Evolutionary conservation across 1,140 invertebrate genomes (phyloP).

Genomic region (Ceratosolen solmsi): DNA sequence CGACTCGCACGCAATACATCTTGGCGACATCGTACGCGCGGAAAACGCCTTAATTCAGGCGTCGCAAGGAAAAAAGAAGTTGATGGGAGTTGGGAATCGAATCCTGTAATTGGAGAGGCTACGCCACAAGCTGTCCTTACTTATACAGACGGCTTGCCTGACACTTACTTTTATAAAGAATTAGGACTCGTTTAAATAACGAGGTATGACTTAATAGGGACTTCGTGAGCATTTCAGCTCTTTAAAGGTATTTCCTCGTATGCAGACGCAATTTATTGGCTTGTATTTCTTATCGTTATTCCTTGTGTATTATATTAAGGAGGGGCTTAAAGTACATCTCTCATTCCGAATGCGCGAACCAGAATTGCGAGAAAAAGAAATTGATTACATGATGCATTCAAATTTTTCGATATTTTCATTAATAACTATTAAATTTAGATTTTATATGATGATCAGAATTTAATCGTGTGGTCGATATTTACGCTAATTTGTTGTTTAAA

Average conservation of each 20-base stretch:
- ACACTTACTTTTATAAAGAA: slow-evolving; percentile 35
- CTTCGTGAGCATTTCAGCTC: background rate
- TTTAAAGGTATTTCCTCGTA: background rate
- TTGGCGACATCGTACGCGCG: slow-evolving; percentile 11
- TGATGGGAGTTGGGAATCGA: slow-evolving; percentile 35
- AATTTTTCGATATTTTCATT: background rate
- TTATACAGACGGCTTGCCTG: background rate
- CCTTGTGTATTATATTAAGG: background rate
- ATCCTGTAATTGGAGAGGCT: slow-evolving; percentile 48
- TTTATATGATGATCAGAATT: background rate
- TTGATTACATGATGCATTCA: background rate
- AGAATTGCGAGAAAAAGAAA: background rate
- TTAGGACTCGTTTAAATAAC: slow-evolving; percentile 42
- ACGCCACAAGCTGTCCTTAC: slow-evolving; percentile 32
- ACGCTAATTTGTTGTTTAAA: no score
- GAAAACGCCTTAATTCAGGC: slow-evolving; percentile 3
- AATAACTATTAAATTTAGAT: background rate
- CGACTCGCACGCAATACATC: slow-evolving; percentile 49
- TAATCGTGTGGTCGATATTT: no score
- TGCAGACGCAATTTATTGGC: background rate
- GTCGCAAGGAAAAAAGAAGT: slow-evolving; percentile 12
- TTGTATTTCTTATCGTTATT: slow-evolving; percentile 7
- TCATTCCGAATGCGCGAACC: background rate
- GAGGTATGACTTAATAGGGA: slow-evolving; percentile 41
- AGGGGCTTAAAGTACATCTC: background rate